phyloP scores from a whole-genome alignment of 92 coral and sea anemone species.

The Montipora capitata region DNA sequence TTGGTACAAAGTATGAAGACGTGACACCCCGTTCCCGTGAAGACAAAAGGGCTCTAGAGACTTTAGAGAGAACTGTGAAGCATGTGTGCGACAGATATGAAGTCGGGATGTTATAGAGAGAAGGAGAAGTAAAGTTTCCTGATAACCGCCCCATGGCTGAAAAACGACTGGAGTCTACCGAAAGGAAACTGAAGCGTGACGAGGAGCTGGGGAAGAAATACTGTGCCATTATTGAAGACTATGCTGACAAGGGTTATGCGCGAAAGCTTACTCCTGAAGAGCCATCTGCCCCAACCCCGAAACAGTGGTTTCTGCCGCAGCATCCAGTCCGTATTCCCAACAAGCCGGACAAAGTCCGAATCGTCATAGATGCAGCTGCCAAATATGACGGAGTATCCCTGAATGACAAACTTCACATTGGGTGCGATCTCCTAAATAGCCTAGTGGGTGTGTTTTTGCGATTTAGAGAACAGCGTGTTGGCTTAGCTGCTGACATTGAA shows the following conservation, averaged over 20 bases:
- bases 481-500: constrained; percentile 80
- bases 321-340: constrained; percentile 68
- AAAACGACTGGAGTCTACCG: constrained; percentile 69
- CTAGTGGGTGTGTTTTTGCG: constrained; percentile 70
- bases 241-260: constrained; percentile 66
- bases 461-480: constrained; percentile 71
- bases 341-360: constrained; percentile 68
- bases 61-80: constrained; percentile 20
- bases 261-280: constrained; percentile 65
- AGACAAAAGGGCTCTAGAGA: too few relatives aligned
- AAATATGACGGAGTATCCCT: constrained; percentile 53
- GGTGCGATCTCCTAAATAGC: constrained; percentile 64
- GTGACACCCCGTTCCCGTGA: too few relatives aligned
- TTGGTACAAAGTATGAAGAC: constrained; percentile 52
- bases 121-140: constrained; percentile 56
- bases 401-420: constrained; percentile 48
- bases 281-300: constrained; percentile 20
- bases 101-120: constrained; percentile 73
- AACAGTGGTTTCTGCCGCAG: constrained; percentile 59
- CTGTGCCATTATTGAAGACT: constrained; percentile 60
- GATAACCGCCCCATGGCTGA: constrained; percentile 63
- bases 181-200: constrained; percentile 58
- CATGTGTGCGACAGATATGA: constrained; percentile 53
- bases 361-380: constrained; percentile 76
- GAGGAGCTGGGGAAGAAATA: too few relatives aligned